phyloP scores from a whole-genome alignment of 2,797 vertebrate species.

The Alcedo atthis region DNA sequence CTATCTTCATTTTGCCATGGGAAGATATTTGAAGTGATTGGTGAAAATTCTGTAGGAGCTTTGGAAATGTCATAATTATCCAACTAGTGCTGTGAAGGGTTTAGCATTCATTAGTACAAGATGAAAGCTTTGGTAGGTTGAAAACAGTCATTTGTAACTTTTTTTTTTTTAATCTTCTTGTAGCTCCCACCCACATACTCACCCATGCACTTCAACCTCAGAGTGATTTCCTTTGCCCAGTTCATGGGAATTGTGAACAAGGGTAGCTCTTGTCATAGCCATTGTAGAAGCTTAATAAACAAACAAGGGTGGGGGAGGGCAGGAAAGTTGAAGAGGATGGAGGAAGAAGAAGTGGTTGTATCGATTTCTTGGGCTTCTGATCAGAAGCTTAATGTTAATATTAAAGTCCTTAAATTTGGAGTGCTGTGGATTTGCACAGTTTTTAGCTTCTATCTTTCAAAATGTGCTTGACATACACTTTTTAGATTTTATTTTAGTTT shows the following conservation, averaged over 20 bases:
- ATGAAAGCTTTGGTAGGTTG: slow-evolving; percentile 66
- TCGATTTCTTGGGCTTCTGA: slow-evolving; percentile 53
- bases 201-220: slow-evolving; percentile 56
- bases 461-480: background rate
- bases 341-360: slow-evolving; percentile 39
- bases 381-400: slow-evolving; percentile 49
- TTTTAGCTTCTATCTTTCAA: background rate
- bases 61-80: slow-evolving; percentile 34
- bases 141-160: slow-evolving; percentile 60
- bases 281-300: slow-evolving; percentile 14
- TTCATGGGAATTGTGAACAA: slow-evolving; percentile 72
- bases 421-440: background rate
- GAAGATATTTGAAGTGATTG: slow-evolving; percentile 3
- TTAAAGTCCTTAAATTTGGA: background rate
- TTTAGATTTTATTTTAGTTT: background rate
- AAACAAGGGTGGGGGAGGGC: background rate
- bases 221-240: slow-evolving; percentile 59
- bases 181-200: slow-evolving; percentile 59
- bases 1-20: background rate
- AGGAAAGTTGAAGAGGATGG: background rate
- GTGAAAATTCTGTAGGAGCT: background rate
- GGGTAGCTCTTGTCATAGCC: slow-evolving; percentile 60
- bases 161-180: background rate
- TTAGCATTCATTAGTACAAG: slow-evolving; percentile 28
- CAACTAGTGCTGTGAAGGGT: background rate